A percentile compares a stretch with the other conserved stretches of the same genome.
Conservation (phyloP, 2,113 vertebrate genomes). For the Clarias gariepinus region DNA sequence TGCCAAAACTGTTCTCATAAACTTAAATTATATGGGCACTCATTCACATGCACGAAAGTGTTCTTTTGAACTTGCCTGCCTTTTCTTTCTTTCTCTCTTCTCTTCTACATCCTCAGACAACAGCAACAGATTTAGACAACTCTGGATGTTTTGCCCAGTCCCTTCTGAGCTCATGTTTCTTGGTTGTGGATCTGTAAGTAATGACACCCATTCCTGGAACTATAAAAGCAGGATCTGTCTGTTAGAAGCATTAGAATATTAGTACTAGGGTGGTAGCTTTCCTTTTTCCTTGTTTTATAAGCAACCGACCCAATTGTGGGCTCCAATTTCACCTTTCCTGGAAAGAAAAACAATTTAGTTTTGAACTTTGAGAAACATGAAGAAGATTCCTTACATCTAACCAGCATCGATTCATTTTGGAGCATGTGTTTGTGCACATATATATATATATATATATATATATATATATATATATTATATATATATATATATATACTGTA, state of each 20-base stretch:
- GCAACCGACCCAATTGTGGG: slow-evolving; percentile 56
- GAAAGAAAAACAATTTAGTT: slow-evolving; percentile 13
- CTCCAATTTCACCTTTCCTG: slow-evolving; percentile 60
- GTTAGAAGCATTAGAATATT: slow-evolving; percentile 63
- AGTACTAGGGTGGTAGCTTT: slow-evolving; percentile 50
- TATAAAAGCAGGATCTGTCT: slow-evolving; percentile 59
- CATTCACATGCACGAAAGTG: slow-evolving; percentile 20
- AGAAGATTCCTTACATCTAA: slow-evolving; percentile 53
- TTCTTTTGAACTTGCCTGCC: neutral
- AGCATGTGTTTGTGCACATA: neutral
- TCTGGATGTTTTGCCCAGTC: slow-evolving; percentile 12
- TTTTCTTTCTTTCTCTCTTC: neutral
- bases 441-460: too few species aligned
- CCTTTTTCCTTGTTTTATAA: slow-evolving; percentile 59
- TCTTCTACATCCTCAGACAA: slow-evolving; percentile 29
- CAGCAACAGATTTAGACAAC: slow-evolving; percentile 21
- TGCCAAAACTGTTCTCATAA: slow-evolving; percentile 11
- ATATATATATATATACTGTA: too few species aligned
- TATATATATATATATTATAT: too few species aligned
- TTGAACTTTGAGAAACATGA: slow-evolving; percentile 25
- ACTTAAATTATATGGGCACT: slow-evolving; percentile 4
- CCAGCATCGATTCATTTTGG: slow-evolving; percentile 56
- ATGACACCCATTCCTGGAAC: slow-evolving; percentile 66
- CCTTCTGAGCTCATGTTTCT: slow-evolving; percentile 45
- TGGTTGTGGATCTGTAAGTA: slow-evolving; percentile 52